These are phyloP conservation scores for Styela clava DNA, from an alignment of 23 tunicate genomes.

Conservation along the genomic window DNA sequence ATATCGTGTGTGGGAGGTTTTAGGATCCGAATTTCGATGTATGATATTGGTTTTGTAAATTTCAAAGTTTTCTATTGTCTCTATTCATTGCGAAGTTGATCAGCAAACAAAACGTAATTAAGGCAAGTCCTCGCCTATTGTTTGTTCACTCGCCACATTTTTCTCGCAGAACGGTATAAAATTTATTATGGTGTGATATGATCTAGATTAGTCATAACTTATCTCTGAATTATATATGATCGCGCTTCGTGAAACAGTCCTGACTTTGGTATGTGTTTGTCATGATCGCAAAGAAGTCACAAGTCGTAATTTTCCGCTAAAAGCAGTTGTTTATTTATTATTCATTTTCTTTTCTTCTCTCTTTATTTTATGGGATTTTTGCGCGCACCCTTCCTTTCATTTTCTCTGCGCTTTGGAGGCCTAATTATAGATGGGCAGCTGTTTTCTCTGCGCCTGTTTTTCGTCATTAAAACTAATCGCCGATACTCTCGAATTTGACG, in stretches of 20 bases:
- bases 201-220: too few species aligned
- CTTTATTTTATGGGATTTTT: not conserved
- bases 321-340: not conserved
- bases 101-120: not conserved
- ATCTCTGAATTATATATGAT: too few species aligned
- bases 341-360: not conserved
- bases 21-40: too few species aligned
- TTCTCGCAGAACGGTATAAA: too few species aligned
- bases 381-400: not conserved
- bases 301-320: not conserved
- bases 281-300: too few species aligned
- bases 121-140: not conserved
- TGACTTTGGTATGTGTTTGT: too few species aligned
- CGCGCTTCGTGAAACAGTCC: too few species aligned
- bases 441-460: slow-evolving; percentile 27
- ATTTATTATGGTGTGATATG: too few species aligned
- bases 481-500: not conserved
- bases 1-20: too few species aligned
- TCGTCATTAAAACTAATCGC: slow-evolving; percentile 30
- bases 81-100: not conserved
- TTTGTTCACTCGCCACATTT: not conserved
- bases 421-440: slow-evolving; percentile 39
- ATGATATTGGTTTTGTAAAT: not conserved
- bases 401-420: slow-evolving; percentile 18
- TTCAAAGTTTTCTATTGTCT: not conserved